Evolutionary conservation across 2,797 vertebrate species (phyloP).

Genomic region (Okamejei kenojei): DNA sequence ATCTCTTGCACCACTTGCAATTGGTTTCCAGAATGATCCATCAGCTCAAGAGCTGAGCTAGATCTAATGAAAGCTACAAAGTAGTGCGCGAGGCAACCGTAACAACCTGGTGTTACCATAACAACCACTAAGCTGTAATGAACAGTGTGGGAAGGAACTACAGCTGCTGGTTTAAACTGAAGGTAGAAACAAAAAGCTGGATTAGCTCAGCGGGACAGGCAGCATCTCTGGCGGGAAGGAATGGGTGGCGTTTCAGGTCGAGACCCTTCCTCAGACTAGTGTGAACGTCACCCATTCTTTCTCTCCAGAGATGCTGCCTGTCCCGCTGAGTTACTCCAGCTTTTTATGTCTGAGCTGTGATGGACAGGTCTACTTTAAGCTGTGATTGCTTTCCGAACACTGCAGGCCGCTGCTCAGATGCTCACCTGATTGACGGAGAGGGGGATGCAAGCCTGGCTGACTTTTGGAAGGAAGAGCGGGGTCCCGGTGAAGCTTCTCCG

Average conservation of each 20-base stretch:
- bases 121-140: neutral
- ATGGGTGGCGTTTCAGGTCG: too few relatives aligned
- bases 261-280: too few relatives aligned
- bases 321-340: too few relatives aligned
- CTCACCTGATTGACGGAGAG: conserved; percentile 51
- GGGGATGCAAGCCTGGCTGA: conserved; percentile 47
- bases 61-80: neutral
- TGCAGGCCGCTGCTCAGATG: neutral
- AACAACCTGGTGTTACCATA: neutral
- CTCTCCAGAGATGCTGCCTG: too few relatives aligned
- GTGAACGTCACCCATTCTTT: too few relatives aligned
- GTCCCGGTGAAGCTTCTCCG: conserved; percentile 45
- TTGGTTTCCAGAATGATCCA: neutral
- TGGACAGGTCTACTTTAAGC: neutral
- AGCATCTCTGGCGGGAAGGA: too few relatives aligned
- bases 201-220: too few relatives aligned
- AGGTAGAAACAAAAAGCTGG: too few relatives aligned
- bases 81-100: neutral
- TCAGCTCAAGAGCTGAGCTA: neutral
- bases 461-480: conserved; percentile 49
- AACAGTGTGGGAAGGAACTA: neutral
- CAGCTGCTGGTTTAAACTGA: too few relatives aligned
- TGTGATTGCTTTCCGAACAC: neutral
- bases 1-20: neutral
- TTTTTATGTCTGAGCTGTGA: neutral